Base-by-base conservation (phyloP, 2,888 invertebrate genomes). In the Euclidia mi region DNA sequence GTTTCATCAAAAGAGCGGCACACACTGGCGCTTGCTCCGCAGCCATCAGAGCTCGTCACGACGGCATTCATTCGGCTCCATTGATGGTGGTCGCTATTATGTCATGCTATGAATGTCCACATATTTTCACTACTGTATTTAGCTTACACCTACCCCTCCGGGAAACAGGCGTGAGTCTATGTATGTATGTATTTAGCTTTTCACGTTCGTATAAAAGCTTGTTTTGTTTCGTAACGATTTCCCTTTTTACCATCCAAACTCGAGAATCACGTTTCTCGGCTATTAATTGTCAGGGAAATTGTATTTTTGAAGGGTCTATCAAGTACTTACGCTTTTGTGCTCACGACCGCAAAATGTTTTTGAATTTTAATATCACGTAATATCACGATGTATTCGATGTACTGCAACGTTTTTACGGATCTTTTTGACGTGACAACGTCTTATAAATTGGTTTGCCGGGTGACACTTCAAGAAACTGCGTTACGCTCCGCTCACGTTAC, bases 1-100 rank as follows among this genome's bases (percentile, higher is more conserved):
- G 91, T 89, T 88, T 88, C 89, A 90, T 91, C 90, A 91, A 91
- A 91, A 91, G 89, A 85, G 87, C 87, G 86, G 76, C 77, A 78
- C 83, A 83, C 76, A 83, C 76, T 79, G 76, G 77, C 77, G 79
- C 74, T 71, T 68, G 66, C 72, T 79, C 76, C 70, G 60, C 76
- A 78, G 78, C 85, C 87, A 87, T 89, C 90, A 87, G 78, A 77
- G 87, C 89, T 89, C 88, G 88, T 87, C 86, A 85, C 82, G 78
- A 74, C 74, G 78, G 81, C 83, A 90, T 90, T 91, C 90, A 90
- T 82, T 82, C 83, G 67, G 68, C 76, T 76, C 71, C 79, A 81
- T 72, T 90, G 88, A 90, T 88, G 89, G 85, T 83, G 83, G 79
- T 73, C 76, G 89, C 91, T 90, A 91, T 91, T 90, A 91, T 89